phyloP scores from a whole-genome alignment of 2,113 vertebrate species.

The Thomomys bottae region DNA sequence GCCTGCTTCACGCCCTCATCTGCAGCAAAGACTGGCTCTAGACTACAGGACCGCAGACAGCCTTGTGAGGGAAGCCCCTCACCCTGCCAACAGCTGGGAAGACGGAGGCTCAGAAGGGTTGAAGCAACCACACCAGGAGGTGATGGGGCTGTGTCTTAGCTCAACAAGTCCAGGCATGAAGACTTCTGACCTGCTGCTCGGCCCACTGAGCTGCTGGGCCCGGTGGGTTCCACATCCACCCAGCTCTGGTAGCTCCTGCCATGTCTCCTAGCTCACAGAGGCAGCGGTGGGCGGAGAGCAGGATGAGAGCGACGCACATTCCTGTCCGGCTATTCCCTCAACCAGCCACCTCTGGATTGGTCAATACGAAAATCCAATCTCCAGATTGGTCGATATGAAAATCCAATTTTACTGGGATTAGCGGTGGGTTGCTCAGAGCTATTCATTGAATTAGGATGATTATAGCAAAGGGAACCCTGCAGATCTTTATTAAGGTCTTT shows the following conservation, averaged over 20 bases:
- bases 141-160: background rate
- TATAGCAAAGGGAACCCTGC: conserved; percentile 78
- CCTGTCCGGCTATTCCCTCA: conserved; percentile 56
- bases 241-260: too few relatives aligned
- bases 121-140: background rate
- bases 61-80: background rate
- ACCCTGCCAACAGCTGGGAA: background rate
- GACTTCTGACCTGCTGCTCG: background rate
- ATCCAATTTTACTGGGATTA: conserved; percentile 85
- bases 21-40: background rate
- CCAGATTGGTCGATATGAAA: conserved; percentile 80
- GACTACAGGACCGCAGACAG: background rate
- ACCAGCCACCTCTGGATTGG: conserved; percentile 74
- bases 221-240: background rate
- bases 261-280: background rate
- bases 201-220: too few relatives aligned
- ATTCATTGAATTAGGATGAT: conserved; percentile 83
- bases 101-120: background rate
- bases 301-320: conserved; percentile 14
- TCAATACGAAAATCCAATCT: conserved; percentile 84
- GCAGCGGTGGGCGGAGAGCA: conserved; percentile 12
- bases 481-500: conserved; percentile 80
- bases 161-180: background rate
- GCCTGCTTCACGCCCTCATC: background rate
- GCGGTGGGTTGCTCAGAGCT: conserved; percentile 79